Conservation (phyloP, 2,888 invertebrate genomes). For the Stenichneumon culpator region DNA sequence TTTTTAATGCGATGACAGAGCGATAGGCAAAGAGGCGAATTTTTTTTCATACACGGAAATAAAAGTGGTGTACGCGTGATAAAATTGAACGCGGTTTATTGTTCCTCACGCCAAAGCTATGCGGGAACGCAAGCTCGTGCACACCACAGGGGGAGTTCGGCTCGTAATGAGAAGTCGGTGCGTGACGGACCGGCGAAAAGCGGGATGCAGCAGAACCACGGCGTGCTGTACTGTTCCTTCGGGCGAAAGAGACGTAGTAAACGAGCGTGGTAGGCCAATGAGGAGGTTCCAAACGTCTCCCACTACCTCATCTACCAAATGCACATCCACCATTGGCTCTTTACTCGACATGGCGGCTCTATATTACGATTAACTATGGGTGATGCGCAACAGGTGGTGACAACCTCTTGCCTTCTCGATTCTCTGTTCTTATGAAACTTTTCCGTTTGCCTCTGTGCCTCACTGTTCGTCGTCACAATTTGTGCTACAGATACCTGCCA, state of each 20-base stretch:
- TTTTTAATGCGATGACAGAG: neutral
- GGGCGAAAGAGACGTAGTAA: constrained; percentile 40
- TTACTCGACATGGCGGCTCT: constrained; percentile 81
- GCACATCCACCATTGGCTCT: constrained; percentile 79
- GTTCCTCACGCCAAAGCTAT: neutral
- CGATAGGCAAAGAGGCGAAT: neutral
- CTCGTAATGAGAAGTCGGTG: constrained; percentile 60
- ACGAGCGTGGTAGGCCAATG: constrained; percentile 78
- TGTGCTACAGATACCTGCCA: constrained; percentile 27
- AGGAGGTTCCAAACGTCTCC: constrained; percentile 75
- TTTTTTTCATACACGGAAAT: neutral
- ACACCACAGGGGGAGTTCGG: constrained; percentile 52
- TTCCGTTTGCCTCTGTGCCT: neutral
- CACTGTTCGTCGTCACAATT: constrained; percentile 3
- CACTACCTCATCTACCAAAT: constrained; percentile 76
- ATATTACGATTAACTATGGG: constrained; percentile 62
- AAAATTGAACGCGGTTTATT: neutral
- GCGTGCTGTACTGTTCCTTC: constrained; percentile 47
- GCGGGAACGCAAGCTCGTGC: constrained; percentile 21
- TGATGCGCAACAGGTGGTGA: constrained; percentile 82
- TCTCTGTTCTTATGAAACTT: neutral
- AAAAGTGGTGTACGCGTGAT: neutral
- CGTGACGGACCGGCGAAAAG: constrained; percentile 50
- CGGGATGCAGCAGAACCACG: constrained; percentile 45
- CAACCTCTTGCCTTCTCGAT: constrained; percentile 54